phyloP scores from a whole-genome alignment of 2,888 invertebrate species.

The Cataglyphis rosenhaueri region DNA sequence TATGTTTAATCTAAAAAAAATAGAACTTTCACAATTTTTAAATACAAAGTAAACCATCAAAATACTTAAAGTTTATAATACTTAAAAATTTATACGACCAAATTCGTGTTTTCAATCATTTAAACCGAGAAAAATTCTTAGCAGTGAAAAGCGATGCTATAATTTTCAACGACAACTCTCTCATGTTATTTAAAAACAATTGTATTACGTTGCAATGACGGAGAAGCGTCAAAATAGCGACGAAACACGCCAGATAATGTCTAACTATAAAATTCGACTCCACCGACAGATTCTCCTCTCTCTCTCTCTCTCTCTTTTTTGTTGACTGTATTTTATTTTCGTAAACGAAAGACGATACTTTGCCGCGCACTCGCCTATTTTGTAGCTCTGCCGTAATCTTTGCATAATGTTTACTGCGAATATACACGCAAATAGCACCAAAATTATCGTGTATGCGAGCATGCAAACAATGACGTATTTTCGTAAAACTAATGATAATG shows the following conservation, averaged over 20 bases:
- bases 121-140: slow-evolving; percentile 6
- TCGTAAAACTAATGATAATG: neutral
- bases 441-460: neutral
- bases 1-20: neutral
- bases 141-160: neutral
- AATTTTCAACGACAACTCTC: neutral
- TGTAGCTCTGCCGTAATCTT: slow-evolving; percentile 51
- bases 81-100: neutral
- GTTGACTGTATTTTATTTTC: slow-evolving; percentile 66
- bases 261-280: slow-evolving; percentile 42
- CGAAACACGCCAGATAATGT: slow-evolving; percentile 38
- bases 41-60: neutral
- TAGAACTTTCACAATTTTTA: neutral
- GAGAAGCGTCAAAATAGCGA: slow-evolving; percentile 46
- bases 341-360: slow-evolving; percentile 68
- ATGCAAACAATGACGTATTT: neutral
- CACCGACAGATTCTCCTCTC: neutral
- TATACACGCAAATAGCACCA: neutral
- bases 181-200: slow-evolving; percentile 47
- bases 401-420: slow-evolving; percentile 40
- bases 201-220: neutral
- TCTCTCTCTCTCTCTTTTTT: slow-evolving; percentile 12
- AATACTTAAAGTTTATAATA: neutral
- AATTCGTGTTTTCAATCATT: neutral
- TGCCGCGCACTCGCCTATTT: slow-evolving; percentile 57